Base-by-base conservation (phyloP, 2,797 vertebrate genomes). In the Champsocephalus gunnari region DNA sequence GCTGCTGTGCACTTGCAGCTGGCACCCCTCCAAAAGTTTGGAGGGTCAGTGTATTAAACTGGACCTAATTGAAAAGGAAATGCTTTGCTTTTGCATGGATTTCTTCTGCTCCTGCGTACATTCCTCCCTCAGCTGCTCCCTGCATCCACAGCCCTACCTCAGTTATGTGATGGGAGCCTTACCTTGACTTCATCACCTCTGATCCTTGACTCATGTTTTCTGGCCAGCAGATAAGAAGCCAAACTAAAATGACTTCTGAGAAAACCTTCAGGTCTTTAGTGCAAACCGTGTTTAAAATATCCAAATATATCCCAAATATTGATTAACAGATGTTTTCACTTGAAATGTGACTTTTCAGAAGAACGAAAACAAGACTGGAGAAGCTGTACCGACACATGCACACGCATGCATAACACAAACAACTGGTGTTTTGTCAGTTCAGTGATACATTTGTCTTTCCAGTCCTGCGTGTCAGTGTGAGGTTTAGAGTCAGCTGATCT, bases 21-120 rank as follows among this genome's bases (percentile, higher is more conserved):
- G 89, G 86, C 89, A 56, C 84, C 79, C 81, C 79, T 89, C 79
- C 90, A 89, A 70, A 80, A 51, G 64, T 79, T 87, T 54, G 73
- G 68, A 49, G 73, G 89, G 81, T 86, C 83, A 74, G 70, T 34
- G 77, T 74, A 79, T 86, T 84, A 73, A 84, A 56, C 58, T 71
- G 84, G 78, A 77, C 63, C 14, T 19, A 32, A 92, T 91, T 91
- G 85, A 92, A 93, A 91, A 88, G 84, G 87, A 92, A 91, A 91
- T 85, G 21, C 38, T 41, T 51, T 38, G 78, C 64, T 84, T 88
- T 82, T 80, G 75, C 73, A 72, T 50, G 54, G 59, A 80, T 73
- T 72, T 82, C 73, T 50, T 69, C 75, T 45, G 44, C 63, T 43
- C 16, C 74, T 66, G 73, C 50, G 61, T 16, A 3, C 45, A 70